phyloP scores from a whole-genome alignment of 2,888 invertebrate species.

The Asteroscopus sphinx region DNA sequence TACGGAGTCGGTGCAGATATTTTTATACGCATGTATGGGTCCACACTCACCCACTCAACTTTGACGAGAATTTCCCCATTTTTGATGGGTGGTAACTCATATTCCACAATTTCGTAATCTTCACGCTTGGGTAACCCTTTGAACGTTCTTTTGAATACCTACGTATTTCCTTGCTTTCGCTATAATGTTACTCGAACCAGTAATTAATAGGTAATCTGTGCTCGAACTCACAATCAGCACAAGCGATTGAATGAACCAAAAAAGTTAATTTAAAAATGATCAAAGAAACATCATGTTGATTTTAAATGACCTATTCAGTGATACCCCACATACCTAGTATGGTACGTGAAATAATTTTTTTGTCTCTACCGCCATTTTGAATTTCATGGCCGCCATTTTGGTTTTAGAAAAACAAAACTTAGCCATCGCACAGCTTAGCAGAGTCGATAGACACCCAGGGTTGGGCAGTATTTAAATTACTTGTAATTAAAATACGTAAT shows the following conservation, averaged over 20 bases:
- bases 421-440: too few species aligned
- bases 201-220: too few species aligned
- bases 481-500: constrained; percentile 25
- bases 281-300: too few species aligned
- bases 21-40: constrained; percentile 63
- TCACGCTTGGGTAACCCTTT: constrained; percentile 88
- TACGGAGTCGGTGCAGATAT: constrained; percentile 58
- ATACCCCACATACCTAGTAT: too few species aligned
- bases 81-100: constrained; percentile 81
- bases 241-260: constrained; percentile 12
- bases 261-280: too few species aligned
- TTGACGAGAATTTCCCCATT: constrained; percentile 73
- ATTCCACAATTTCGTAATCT: constrained; percentile 90
- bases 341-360: too few species aligned
- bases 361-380: too few species aligned
- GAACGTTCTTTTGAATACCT: constrained; percentile 84
- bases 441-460: too few species aligned
- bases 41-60: constrained; percentile 70
- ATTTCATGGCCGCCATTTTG: too few species aligned
- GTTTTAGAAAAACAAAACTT: too few species aligned
- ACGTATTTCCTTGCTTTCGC: constrained; percentile 86
- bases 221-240: not conserved
- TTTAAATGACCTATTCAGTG: too few species aligned
- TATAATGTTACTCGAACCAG: constrained; percentile 70
- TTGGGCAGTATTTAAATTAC: constrained; percentile 16